phyloP scores from a whole-genome alignment of 1,140 invertebrate species.

The Drosophila ironensis region DNA sequence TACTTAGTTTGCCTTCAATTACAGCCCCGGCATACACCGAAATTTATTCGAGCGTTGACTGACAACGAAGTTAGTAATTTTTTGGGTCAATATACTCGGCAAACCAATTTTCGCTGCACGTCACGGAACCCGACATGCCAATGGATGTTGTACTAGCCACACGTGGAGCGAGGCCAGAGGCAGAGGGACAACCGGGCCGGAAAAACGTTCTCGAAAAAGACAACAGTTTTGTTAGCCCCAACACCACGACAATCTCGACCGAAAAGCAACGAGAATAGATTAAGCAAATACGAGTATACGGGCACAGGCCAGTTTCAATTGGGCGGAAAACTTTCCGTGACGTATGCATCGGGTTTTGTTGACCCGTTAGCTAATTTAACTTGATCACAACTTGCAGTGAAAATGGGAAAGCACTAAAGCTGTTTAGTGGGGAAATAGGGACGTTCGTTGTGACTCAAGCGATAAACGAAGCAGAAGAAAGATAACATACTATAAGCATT shows the following conservation, averaged over 20 bases:
- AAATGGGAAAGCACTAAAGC: no score
- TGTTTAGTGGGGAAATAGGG: no score
- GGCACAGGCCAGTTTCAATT: no score
- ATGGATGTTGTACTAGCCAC: background rate
- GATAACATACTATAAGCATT: no score
- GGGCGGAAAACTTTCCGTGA: conserved; percentile 6
- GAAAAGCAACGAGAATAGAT: conserved; percentile 12
- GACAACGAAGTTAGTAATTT: conserved; percentile 29
- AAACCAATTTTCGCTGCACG: conserved; percentile 21
- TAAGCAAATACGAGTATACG: conserved; percentile 6
- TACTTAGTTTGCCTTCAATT: conserved; percentile 30
- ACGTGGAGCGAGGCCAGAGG: no score
- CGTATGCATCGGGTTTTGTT: background rate
- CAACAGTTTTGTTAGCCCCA: conserved; percentile 29
- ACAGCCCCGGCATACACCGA: conserved; percentile 16
- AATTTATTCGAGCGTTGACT: conserved; percentile 26
- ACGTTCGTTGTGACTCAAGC: background rate
- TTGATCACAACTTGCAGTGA: background rate
- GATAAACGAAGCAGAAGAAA: conserved; percentile 3
- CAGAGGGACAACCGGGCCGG: background rate
- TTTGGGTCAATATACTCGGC: conserved; percentile 55
- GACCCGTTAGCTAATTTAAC: background rate
- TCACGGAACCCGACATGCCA: conserved; percentile 31
- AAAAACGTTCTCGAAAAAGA: conserved; percentile 38
- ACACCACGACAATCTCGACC: background rate